Evolutionary conservation across 1,140 invertebrate species (phyloP).

Genomic region (Theocolax elegans): DNA sequence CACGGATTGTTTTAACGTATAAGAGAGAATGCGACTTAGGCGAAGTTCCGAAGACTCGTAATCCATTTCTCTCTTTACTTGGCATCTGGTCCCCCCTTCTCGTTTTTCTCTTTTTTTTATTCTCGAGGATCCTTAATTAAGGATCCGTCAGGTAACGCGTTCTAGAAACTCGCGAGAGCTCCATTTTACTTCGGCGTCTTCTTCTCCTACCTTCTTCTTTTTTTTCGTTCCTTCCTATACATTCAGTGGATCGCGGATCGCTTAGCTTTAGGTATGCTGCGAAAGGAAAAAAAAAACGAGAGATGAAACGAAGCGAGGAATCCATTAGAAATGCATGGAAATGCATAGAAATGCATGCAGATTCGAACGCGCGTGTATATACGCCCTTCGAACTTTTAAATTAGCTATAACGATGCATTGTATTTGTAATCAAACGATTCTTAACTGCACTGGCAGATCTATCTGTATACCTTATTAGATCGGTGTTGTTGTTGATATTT

Average conservation of each 20-base stretch:
- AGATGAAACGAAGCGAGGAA: background rate
- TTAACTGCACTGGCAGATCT: constrained; percentile 3
- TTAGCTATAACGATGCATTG: constrained; percentile 40
- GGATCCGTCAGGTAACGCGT: constrained; percentile 52
- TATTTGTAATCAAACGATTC: constrained; percentile 36
- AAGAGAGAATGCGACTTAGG: background rate
- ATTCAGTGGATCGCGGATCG: constrained; percentile 45
- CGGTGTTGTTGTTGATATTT: too few relatives aligned
- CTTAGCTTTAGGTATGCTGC: constrained; percentile 26
- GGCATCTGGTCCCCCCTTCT: constrained; percentile 33
- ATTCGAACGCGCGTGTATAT: constrained; percentile 44
- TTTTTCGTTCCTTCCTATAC: constrained; percentile 43
- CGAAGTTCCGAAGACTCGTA: constrained; percentile 8
- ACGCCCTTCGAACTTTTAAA: constrained; percentile 39
- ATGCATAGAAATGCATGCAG: constrained; percentile 52
- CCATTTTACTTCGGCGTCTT: constrained; percentile 36
- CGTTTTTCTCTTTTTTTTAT: background rate
- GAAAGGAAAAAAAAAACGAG: constrained; percentile 17
- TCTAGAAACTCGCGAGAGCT: constrained; percentile 41
- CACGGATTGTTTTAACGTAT: too few relatives aligned
- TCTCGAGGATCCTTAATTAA: constrained; percentile 53
- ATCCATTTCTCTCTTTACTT: constrained; percentile 27
- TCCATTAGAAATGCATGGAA: constrained; percentile 60
- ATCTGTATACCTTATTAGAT: too few relatives aligned
- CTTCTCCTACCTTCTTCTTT: constrained; percentile 37